Conservation (phyloP, 2,113 vertebrate species). For the Lamprotornis superbus region DNA sequence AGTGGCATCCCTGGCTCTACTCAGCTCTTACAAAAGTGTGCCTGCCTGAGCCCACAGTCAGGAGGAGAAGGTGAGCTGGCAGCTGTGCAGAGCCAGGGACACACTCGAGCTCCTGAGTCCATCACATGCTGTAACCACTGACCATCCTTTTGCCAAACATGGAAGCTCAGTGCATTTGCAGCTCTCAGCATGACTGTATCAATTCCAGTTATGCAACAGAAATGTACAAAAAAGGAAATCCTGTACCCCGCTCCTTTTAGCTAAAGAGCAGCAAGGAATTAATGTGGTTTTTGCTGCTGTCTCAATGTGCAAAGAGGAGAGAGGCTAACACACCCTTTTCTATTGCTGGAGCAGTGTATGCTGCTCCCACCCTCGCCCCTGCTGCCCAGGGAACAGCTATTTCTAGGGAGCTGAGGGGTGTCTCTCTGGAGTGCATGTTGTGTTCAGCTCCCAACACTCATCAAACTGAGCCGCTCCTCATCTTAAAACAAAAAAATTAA, state of each 20-base stretch:
- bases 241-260: neutral
- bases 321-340: neutral
- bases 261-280: neutral
- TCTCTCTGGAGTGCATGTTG: fast-evolving
- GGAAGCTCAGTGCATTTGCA: neutral
- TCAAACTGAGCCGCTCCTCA: neutral
- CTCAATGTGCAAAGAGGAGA: neutral
- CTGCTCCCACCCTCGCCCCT: neutral
- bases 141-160: neutral
- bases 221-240: neutral
- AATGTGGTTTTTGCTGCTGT: neutral
- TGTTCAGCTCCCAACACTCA: neutral
- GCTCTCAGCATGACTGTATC: neutral
- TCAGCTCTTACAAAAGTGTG: fast-evolving
- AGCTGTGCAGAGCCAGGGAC: neutral
- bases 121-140: neutral
- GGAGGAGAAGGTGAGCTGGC: neutral
- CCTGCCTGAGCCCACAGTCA: fast-evolving
- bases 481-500: neutral
- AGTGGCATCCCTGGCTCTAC: neutral
- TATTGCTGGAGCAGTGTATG: neutral
- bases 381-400: neutral
- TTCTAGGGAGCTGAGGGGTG: neutral
- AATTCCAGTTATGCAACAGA: neutral
- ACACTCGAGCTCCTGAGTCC: neutral